Percentiles rank a stretch among this genome's conserved stretches.
phyloP scores from a whole-genome alignment of 2,113 vertebrate species.

The Naja naja region DNA sequence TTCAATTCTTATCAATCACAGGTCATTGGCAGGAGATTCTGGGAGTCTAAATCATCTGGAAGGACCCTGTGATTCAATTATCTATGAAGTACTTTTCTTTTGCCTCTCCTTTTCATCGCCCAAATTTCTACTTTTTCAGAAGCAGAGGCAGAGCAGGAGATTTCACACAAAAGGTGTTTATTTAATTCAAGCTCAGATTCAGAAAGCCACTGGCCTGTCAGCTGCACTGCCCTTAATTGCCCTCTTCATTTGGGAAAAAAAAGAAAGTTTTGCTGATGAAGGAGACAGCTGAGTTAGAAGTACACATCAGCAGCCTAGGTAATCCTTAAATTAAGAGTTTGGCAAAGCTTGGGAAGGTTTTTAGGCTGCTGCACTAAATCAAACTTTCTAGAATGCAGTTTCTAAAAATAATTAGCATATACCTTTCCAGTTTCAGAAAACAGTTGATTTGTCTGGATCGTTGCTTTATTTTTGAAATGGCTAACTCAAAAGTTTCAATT shows the following conservation, averaged over 20 bases:
- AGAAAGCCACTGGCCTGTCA: neutral
- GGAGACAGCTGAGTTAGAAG: neutral
- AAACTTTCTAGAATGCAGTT: neutral
- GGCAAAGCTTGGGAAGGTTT: neutral
- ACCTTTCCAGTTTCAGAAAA: neutral
- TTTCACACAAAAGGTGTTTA: neutral
- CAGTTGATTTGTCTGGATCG: neutral
- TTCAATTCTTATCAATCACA: neutral
- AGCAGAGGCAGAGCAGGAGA: neutral
- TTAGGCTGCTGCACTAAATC: neutral
- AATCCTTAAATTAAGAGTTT: neutral
- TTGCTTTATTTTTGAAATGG: conserved; percentile 1
- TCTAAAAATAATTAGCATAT: neutral
- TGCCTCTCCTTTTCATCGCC: neutral
- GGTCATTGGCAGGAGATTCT: neutral
- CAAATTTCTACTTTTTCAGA: neutral
- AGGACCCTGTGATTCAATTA: neutral
- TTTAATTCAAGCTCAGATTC: neutral
- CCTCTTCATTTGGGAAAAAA: neutral
- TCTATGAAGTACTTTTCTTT: neutral
- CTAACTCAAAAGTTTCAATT: neutral
- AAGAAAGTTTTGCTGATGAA: neutral
- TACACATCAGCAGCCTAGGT: neutral
- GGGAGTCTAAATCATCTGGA: neutral
- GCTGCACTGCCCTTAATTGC: neutral